These are phyloP conservation scores for Melanotaenia nigrans DNA, from an alignment of 2,797 vertebrate species.

Conservation along the genomic window DNA sequence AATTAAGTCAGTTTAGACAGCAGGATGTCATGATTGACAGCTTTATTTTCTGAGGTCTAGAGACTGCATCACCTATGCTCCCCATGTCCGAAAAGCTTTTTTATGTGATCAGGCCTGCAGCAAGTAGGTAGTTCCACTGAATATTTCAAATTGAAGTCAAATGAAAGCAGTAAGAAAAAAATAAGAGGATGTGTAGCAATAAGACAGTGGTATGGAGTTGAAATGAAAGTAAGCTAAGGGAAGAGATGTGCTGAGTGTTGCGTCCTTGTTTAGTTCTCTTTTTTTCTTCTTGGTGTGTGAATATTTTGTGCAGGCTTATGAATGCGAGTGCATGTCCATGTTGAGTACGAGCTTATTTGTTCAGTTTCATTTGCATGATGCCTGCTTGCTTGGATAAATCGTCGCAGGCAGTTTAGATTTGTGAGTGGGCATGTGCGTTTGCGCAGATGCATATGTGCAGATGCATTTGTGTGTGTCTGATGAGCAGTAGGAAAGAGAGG, in stretches of 20 bases:
- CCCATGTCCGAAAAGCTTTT: not conserved
- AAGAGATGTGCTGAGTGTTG: slow-evolving; percentile 49
- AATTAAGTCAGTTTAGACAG: not conserved
- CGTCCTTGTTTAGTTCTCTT: slow-evolving; percentile 4
- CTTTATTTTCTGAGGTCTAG: slow-evolving; percentile 1
- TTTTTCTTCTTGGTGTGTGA: slow-evolving; percentile 7
- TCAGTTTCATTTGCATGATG: slow-evolving; percentile 38
- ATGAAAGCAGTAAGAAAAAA: slow-evolving; percentile 1
- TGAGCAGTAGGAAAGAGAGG: slow-evolving; percentile 39
- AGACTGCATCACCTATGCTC: not conserved
- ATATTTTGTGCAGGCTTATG: slow-evolving; percentile 17
- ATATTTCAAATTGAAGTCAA: not conserved
- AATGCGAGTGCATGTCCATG: slow-evolving; percentile 6
- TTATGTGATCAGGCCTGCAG: not conserved
- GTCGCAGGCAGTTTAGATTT: slow-evolving; percentile 8
- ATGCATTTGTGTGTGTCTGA: slow-evolving; percentile 15
- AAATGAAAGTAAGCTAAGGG: slow-evolving; percentile 17
- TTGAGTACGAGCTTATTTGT: slow-evolving; percentile 37
- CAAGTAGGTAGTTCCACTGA: not conserved
- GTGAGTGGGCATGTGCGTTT: not conserved
- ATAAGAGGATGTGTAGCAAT: not conserved
- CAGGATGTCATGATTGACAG: not conserved
- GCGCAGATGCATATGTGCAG: slow-evolving; percentile 8
- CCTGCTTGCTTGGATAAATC: slow-evolving; percentile 35
- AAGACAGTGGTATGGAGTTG: not conserved